A percentile compares a stretch with the other conserved stretches of the same genome.
phyloP scores from a whole-genome alignment of 2,888 invertebrate genomes.

The Teinopalpus imperialis region DNA sequence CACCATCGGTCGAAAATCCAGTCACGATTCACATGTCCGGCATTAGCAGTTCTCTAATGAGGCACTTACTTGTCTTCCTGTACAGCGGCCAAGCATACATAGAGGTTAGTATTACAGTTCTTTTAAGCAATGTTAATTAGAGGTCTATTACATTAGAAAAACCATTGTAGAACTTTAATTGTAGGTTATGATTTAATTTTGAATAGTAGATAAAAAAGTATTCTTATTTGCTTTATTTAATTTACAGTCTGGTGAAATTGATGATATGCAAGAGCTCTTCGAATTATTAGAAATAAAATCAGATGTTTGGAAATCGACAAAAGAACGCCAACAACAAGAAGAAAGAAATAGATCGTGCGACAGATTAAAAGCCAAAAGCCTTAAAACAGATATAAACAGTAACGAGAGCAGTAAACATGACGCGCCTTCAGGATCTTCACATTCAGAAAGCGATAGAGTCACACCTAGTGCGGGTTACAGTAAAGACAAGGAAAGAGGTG shows the following conservation, averaged over 20 bases:
- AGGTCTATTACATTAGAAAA: no score
- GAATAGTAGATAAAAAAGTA: slow-evolving; percentile 12
- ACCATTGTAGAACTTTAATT: no score
- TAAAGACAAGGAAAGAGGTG: slow-evolving; percentile 68
- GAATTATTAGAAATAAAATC: slow-evolving; percentile 93
- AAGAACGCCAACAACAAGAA: slow-evolving; percentile 76
- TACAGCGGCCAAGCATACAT: slow-evolving; percentile 93
- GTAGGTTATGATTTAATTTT: no score
- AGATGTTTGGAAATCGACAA: slow-evolving; percentile 86
- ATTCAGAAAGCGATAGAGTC: slow-evolving; percentile 74
- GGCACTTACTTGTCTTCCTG: slow-evolving; percentile 91
- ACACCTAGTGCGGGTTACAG: slow-evolving; percentile 74
- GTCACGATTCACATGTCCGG: slow-evolving; percentile 93
- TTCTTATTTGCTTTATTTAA: no score
- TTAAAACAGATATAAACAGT: slow-evolving; percentile 77
- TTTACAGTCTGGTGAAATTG: slow-evolving; percentile 89
- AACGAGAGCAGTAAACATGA: slow-evolving; percentile 79
- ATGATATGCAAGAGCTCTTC: slow-evolving; percentile 91
- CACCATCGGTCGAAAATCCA: slow-evolving; percentile 85
- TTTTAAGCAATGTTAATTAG: not conserved
- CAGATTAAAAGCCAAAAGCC: slow-evolving; percentile 69
- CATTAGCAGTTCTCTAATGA: slow-evolving; percentile 89
- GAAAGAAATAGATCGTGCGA: slow-evolving; percentile 76
- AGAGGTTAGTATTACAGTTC: slow-evolving; percentile 76
- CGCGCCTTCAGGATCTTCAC: slow-evolving; percentile 74